Evolutionary conservation across 2,797 vertebrate genomes (phyloP), one percentile per base, ranked within the genome.

Genomic region (Lithobates pipiens): DNA sequence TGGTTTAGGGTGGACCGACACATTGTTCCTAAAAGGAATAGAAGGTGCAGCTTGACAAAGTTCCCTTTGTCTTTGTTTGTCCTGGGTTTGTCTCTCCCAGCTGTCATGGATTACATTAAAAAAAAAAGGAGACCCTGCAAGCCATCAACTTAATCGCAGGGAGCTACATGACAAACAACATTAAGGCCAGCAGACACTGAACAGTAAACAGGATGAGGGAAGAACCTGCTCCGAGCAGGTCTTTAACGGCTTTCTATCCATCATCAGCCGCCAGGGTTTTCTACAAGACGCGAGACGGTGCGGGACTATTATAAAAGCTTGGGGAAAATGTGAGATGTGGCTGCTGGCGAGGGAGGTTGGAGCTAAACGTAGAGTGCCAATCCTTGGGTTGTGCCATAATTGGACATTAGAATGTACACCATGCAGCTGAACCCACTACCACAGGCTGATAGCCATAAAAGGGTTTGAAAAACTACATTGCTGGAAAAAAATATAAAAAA

Each of bases 151-250:
- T 36, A 29, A 82, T 71, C 73, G 76, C 72, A 82, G 27, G 21
- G 65, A 71, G 74, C 63, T 39, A 63, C 44, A 77, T 82, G 85
- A 86, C 85, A 82, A 86, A 81, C 79, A 82, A 32, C 36, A 77
- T 77, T 67, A 82, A 63, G 36, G 50, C 25, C 44, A 32, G 68
- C 50, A 71, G 78, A 65, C 67, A 16, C 32, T 25, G 69, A 65
- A 76, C 78, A 77, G 81, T 86, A 86, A 86, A 77, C 85, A 86
- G 79, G 79, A 77, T 34, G 34, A 72, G 68, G 79, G 73, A 86
- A 82, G 79, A 71, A 82, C 50, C 32, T 70, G 54, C 42, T 27
- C 73, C 44, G 3, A 27, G 34, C 32, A 77, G 27, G 46, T 63
- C 69, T 32, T 3, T 63, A 65, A 76, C 32, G 10, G 46, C 29